Evolutionary conservation across 2,797 vertebrate species (phyloP).

Genomic region (Ceyx erithaca): DNA sequence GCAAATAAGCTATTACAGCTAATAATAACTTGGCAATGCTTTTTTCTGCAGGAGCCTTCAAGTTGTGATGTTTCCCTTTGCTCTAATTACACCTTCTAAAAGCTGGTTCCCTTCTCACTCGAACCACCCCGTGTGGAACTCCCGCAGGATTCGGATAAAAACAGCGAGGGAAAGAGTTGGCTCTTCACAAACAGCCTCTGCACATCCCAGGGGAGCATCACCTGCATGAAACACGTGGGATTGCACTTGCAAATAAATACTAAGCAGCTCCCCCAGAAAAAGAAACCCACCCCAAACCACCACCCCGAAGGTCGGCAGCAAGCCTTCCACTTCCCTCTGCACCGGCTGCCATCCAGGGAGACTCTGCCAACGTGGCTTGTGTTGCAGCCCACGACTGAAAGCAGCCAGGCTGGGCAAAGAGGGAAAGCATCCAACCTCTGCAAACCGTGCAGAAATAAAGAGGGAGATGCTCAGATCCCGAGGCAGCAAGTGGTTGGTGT

Average conservation of each 20-base stretch:
- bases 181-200: conserved; percentile 28
- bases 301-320: not conserved
- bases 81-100: conserved; percentile 53
- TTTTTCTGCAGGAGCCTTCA: conserved; percentile 59
- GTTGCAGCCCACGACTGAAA: not conserved
- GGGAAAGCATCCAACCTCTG: not conserved
- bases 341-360: not conserved
- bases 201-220: conserved; percentile 14
- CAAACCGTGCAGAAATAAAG: not conserved
- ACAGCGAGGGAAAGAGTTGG: not conserved
- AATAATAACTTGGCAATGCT: conserved; percentile 51
- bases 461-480: not conserved
- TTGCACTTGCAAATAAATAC: not conserved
- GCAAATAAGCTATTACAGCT: conserved; percentile 51
- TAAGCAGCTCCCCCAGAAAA: not conserved
- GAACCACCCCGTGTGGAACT: not conserved
- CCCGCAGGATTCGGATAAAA: conserved; percentile 25
- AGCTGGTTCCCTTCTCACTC: conserved; percentile 59
- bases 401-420: not conserved
- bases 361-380: not conserved
- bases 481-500: not conserved
- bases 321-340: not conserved
- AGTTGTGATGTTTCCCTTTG: conserved; percentile 48
- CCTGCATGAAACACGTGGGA: not conserved
- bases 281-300: not conserved